Evolutionary conservation across 2,888 invertebrate species (phyloP), one percentile per base, ranked within the genome.

Genomic region (Hypomecis punctinalis): DNA sequence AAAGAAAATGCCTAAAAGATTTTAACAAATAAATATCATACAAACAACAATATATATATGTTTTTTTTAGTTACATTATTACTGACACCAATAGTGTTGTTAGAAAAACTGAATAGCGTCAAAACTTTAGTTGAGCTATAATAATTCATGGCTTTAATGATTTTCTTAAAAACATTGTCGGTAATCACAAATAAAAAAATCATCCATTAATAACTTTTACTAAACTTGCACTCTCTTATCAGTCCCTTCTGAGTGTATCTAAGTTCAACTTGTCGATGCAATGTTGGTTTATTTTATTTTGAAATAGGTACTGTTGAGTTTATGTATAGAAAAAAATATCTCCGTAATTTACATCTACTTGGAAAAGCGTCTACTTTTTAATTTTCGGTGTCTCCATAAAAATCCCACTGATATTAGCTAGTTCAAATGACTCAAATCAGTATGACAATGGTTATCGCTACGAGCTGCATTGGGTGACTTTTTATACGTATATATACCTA

Each of bases 1-100:
- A 78, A 91, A 85, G 70, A 87, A 82, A 71, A 65, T 78, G 3
- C 80, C 81, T 0, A 86, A 82, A 78, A 79, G 77, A 76, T 83
- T 67, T 69, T 81, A 61, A 69, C 61, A 62, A 67, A 67, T 59
- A 35, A 70, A 68, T 63, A 52, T 42, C 54, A 48, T 47, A 10
- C 10, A 2, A 49, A 48, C 35, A 42, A n/a, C n/a, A 43, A 52
- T 13, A 46, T 36, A 52, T 40, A 33, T 52, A 7, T 33, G n/a
- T 40, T 51, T 43, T n/a, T 46, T 46, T 10, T 5, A 39, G 10
- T 35, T 52, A 8, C 39, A 37, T 43, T 59, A 3, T 23, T 23
- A 23, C 1, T 23, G 23, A 23, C 23, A 23, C 23, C 1, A 23
- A 2, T 23, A 1, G 23, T 23, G 1, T 23, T 23, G 1, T 3